Evolutionary conservation across 2,113 vertebrate genomes (phyloP).

Genomic region (Periophthalmus modestus): DNA sequence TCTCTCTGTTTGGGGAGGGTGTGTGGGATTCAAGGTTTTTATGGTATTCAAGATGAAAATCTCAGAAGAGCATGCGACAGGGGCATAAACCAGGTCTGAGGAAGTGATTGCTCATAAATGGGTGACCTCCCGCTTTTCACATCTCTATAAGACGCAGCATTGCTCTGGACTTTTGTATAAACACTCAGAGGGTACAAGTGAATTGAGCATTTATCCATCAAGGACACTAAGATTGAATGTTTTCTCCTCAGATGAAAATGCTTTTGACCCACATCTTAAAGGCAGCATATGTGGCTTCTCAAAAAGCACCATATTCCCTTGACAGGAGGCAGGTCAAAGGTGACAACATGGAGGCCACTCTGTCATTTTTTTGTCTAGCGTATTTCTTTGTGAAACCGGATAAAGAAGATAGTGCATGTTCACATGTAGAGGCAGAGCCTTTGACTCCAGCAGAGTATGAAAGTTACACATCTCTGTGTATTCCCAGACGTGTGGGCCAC

Average conservation of each 20-base stretch:
- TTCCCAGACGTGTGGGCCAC: slow-evolving; percentile 24
- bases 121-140: slow-evolving; percentile 42
- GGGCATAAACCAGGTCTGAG: slow-evolving; percentile 14
- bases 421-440: slow-evolving; percentile 33
- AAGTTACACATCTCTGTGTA: slow-evolving; percentile 25
- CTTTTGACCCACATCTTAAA: slow-evolving; percentile 36
- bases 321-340: slow-evolving; percentile 30
- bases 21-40: slow-evolving; percentile 5
- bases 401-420: slow-evolving; percentile 29
- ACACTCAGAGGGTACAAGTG: slow-evolving; percentile 18
- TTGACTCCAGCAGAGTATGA: slow-evolving; percentile 17
- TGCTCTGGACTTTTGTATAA: slow-evolving; percentile 32
- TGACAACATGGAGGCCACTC: slow-evolving; percentile 39
- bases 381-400: slow-evolving; percentile 33
- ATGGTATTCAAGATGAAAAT: slow-evolving; percentile 5
- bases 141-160: slow-evolving; percentile 22
- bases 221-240: slow-evolving; percentile 38
- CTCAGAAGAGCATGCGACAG: not conserved
- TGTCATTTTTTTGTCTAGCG: slow-evolving; percentile 18
- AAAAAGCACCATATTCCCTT: slow-evolving; percentile 19
- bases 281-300: slow-evolving; percentile 36
- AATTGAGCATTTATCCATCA: slow-evolving; percentile 49
- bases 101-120: slow-evolving; percentile 45
- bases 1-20: not conserved
- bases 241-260: slow-evolving; percentile 46